Evolutionary conservation across 2,797 vertebrate species (phyloP), one percentile per base, ranked within the genome.

Genomic region (Gallinago stenura): DNA sequence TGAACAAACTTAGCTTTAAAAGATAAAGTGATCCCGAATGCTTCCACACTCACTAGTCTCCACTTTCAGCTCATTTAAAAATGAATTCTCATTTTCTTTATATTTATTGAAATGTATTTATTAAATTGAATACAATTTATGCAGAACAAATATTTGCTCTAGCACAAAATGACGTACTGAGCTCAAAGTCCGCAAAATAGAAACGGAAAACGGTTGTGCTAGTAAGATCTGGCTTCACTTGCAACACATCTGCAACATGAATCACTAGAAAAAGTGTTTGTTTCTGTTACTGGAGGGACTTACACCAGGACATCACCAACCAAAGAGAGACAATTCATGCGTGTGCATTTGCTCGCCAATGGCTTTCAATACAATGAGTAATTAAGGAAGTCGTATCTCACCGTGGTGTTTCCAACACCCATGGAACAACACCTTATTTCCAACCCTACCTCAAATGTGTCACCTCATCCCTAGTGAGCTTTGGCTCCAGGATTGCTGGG

Each of bases 61-160:
- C 50, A 14, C 15, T 71, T 87, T 61, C 62, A 37, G 41, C 90
- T 94, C 26, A 80, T 91, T 95, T 92, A 2, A 46, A 89, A 75
- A 71, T 19, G 4, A 50, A 6, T 69, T 50, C 83, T 90, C 25
- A 53, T 83, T 85, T 82, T 81, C 33, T 70, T 70, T 69, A 1
- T 17, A 10, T 61, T 66, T 90, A 83, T 84, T 61, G 25, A 68
- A 57, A 66, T 4, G 2, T 58, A 41, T 76, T 96, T 94, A 57
- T 82, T 70, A 94, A 92, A 86, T 46, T 24, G 57, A 53, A 68
- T n/a, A 69, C 20, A 70, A 35, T 91, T 94, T 86, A 57, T 83
- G 79, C 79, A 60, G 53, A 90, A 77, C 70, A 94, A 90, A 95
- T 89, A 73, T 71, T 78, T 86, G 54, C 83, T 80, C 58, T 81